Percentiles rank a stretch among this genome's conserved stretches.
phyloP scores from a whole-genome alignment of 2,888 invertebrate genomes.

The Steromphala cineraria region DNA sequence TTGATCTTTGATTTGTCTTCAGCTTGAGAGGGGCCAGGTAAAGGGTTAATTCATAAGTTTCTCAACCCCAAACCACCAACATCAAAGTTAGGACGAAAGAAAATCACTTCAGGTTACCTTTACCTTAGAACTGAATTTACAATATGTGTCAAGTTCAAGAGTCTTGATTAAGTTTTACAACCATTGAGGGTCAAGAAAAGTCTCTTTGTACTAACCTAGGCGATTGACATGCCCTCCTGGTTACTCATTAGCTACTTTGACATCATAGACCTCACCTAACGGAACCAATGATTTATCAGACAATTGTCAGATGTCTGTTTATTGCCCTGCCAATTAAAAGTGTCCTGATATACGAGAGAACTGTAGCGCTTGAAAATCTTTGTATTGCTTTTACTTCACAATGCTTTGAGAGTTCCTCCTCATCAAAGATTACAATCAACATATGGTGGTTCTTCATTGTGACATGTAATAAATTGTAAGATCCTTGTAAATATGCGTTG shows the following conservation, averaged over 20 bases:
- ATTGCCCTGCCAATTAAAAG: background rate
- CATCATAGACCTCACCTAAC: background rate
- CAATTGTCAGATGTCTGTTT: background rate
- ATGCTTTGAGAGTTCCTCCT: background rate
- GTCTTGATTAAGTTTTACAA: background rate
- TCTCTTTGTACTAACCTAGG: background rate
- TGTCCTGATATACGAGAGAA: background rate
- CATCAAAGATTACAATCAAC: background rate
- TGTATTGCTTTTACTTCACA: background rate
- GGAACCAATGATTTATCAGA: slow-evolving; percentile 10
- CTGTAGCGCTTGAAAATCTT: background rate
- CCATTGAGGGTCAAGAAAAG: background rate
- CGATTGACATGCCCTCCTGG: background rate
- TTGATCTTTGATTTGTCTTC: no score
- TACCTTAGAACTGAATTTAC: background rate
- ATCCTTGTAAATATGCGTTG: background rate
- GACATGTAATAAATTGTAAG: background rate
- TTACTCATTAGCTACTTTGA: background rate
- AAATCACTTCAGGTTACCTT: background rate
- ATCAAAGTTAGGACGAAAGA: background rate
- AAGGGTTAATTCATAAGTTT: no score
- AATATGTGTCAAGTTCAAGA: background rate
- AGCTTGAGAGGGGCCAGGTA: no score
- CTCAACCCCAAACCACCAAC: background rate
- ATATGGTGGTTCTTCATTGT: background rate